These are phyloP conservation scores for Paracanthobrama guichenoti DNA, from an alignment of 2,113 vertebrate species.

Conservation along the genomic window DNA sequence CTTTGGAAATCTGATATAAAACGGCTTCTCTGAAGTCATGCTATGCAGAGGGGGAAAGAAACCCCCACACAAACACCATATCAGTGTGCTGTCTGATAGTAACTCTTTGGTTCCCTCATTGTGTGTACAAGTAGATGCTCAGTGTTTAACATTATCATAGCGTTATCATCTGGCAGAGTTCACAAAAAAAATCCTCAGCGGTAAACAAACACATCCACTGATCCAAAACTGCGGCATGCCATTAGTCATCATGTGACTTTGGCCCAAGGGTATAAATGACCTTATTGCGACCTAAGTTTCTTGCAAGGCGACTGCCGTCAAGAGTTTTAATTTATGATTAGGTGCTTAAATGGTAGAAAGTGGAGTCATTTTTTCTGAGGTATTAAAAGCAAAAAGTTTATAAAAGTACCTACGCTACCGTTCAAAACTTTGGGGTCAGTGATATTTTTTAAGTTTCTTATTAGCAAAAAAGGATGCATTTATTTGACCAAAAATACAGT, in stretches of 20 bases:
- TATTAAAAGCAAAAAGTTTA: neutral
- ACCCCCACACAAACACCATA: neutral
- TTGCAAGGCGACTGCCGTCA: neutral
- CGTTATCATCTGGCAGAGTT: neutral
- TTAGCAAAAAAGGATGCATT: neutral
- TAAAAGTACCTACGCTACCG: neutral
- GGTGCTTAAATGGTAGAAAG: neutral
- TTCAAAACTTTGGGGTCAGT: no score
- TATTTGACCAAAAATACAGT: neutral
- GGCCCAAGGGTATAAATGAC: neutral
- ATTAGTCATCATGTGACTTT: constrained; percentile 30
- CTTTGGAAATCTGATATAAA: neutral
- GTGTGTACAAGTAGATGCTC: neutral
- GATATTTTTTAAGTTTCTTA: no score
- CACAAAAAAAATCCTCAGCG: neutral
- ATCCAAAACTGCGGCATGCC: neutral
- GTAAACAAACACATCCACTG: constrained; percentile 8
- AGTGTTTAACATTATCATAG: neutral
- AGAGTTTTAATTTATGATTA: neutral
- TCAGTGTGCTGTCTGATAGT: neutral
- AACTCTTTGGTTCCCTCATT: constrained; percentile 2
- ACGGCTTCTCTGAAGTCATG: neutral
- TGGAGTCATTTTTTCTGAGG: neutral
- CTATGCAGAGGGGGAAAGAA: neutral
- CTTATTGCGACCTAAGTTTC: constrained; percentile 1